Percentiles rank a stretch among this genome's conserved stretches.
Evolutionary conservation across 2,888 invertebrate genomes (phyloP).

Genomic region (Malthinus flaveolus): DNA sequence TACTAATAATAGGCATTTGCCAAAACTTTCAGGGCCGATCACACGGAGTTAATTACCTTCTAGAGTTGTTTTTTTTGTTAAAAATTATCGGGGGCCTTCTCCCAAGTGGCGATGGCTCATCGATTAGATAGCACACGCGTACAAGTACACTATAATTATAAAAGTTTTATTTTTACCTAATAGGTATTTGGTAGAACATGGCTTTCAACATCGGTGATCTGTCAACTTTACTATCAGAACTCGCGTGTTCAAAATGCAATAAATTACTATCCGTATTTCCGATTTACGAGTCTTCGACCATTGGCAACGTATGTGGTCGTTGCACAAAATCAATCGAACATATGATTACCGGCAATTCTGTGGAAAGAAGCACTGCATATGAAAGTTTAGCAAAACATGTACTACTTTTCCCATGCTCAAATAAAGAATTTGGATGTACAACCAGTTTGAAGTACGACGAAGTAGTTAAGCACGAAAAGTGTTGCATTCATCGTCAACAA

Average conservation of each 20-base stretch:
- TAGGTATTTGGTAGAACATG: not conserved
- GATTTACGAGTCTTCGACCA: conserved; percentile 9
- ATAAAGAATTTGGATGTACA: conserved; percentile 38
- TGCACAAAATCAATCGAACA: conserved; percentile 1
- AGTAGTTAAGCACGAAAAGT: conserved; percentile 36
- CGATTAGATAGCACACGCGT: too few species aligned
- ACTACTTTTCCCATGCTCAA: conserved; percentile 39
- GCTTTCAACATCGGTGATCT: conserved; percentile 2
- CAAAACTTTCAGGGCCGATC: too few species aligned
- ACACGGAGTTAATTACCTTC: too few species aligned
- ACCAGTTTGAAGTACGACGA: conserved; percentile 33
- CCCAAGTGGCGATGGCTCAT: too few species aligned
- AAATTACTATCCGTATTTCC: conserved; percentile 17
- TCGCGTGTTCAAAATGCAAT: conserved; percentile 11
- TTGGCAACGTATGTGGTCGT: conserved; percentile 18
- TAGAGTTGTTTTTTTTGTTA: too few species aligned
- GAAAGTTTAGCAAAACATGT: conserved; percentile 25
- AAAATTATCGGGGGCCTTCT: too few species aligned
- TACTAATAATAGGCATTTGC: too few species aligned
- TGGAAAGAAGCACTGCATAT: conserved; percentile 18
- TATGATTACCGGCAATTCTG: conserved; percentile 14
- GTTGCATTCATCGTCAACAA: conserved; percentile 36
- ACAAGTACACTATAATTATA: too few species aligned
- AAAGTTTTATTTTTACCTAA: not conserved
- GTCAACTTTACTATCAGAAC: not conserved